A percentile compares a stretch with the other conserved stretches of the same genome.
phyloP scores from a whole-genome alignment of 1,140 invertebrate species.

The Dreissena rostriformis region DNA sequence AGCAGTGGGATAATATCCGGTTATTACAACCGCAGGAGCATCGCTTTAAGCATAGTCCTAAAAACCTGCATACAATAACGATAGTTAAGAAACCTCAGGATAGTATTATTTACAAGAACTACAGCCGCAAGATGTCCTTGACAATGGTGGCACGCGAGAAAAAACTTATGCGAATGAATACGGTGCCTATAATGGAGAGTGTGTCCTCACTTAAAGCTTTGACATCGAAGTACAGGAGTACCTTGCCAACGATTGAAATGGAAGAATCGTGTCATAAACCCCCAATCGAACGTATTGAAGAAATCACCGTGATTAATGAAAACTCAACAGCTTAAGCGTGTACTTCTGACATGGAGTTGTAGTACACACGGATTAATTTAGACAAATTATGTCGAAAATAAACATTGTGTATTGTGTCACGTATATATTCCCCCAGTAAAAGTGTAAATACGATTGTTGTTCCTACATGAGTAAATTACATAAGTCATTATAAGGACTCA shows the following conservation, averaged over 20 bases:
- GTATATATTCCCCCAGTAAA: no score
- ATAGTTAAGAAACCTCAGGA: constrained; percentile 75
- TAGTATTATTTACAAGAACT: constrained; percentile 78
- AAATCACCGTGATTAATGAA: no score
- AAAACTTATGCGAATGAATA: constrained; percentile 72
- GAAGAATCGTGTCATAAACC: constrained; percentile 30
- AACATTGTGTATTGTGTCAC: no score
- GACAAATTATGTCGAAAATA: no score
- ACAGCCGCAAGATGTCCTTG: constrained; percentile 73
- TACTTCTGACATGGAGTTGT: no score
- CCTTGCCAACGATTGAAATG: constrained; percentile 56
- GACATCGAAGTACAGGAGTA: constrained; percentile 4
- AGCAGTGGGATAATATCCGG: constrained; percentile 75
- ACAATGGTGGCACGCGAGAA: constrained; percentile 77
- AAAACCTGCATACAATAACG: constrained; percentile 76
- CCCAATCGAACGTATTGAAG: neutral
- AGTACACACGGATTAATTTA: no score
- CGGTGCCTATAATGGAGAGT: constrained; percentile 69
- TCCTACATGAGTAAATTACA: no score
- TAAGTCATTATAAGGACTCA: no score
- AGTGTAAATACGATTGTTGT: no score
- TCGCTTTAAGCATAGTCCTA: constrained; percentile 72
- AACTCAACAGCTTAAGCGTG: no score
- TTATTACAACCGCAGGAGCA: constrained; percentile 74
- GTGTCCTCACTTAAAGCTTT: constrained; percentile 56